phyloP scores from a whole-genome alignment of 2,113 vertebrate species.

The Phalacrocorax aristotelis region DNA sequence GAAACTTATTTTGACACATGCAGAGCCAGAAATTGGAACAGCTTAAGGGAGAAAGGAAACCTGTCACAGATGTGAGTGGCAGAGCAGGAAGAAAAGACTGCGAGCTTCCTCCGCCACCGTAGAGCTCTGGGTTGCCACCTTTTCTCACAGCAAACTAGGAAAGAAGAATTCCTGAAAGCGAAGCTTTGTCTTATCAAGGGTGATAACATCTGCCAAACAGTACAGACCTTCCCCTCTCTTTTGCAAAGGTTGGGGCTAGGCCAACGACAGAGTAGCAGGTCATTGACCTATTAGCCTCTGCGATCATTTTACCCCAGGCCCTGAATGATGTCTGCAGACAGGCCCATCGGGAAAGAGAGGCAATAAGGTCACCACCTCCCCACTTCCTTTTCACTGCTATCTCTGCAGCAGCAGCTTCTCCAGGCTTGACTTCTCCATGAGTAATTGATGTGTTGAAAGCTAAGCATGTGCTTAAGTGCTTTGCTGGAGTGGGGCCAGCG shows the following conservation, averaged over 20 bases:
- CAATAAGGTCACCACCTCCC: conserved; percentile 53
- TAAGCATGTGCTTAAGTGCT: conserved; percentile 55
- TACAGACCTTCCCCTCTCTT: conserved; percentile 4
- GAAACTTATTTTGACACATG: conserved; percentile 27
- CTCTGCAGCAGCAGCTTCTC: conserved; percentile 40
- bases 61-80: neutral
- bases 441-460: conserved; percentile 64
- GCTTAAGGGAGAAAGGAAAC: neutral
- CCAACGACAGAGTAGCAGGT: neutral
- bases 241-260: neutral
- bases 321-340: conserved; percentile 23
- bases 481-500: conserved; percentile 37
- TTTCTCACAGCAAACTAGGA: neutral
- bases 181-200: neutral
- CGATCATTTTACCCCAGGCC: neutral
- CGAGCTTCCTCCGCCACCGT: neutral
- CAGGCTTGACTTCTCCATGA: conserved; percentile 20
- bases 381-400: conserved; percentile 43
- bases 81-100: conserved; percentile 6
- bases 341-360: conserved; percentile 30
- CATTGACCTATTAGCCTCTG: conserved; percentile 44
- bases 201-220: conserved; percentile 60
- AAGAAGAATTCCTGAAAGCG: conserved; percentile 30
- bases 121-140: neutral
- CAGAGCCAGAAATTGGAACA: neutral